These are phyloP conservation scores for Macropodus opercularis DNA, from an alignment of 2,797 vertebrate species.

Conservation along the genomic window DNA sequence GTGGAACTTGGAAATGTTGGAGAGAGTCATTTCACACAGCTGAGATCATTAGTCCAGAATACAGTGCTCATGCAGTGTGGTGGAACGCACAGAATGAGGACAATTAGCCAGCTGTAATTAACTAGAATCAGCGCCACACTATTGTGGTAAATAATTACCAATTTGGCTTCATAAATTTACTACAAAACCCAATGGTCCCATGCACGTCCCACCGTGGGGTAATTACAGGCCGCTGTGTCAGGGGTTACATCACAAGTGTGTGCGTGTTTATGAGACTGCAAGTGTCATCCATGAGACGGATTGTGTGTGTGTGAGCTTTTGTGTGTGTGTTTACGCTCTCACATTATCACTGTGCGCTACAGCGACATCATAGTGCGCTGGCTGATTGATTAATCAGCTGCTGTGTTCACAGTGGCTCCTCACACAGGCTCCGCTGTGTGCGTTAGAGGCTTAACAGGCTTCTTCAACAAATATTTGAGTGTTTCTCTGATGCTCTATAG, in stretches of 20 bases:
- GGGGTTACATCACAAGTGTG: conserved; percentile 33
- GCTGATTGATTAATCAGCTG: conserved; percentile 64
- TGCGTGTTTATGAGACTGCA: conserved; percentile 23
- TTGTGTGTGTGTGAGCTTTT: conserved; percentile 22
- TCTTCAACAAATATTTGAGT: conserved; percentile 70
- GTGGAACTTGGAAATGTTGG: conserved; percentile 8
- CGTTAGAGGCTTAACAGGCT: conserved; percentile 54
- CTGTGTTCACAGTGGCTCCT: conserved; percentile 38
- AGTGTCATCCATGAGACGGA: conserved; percentile 39
- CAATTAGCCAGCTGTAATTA: conserved; percentile 76
- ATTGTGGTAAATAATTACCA: conserved; percentile 78
- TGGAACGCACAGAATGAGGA: conserved; percentile 65
- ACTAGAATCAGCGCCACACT: conserved; percentile 64
- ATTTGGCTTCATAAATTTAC: conserved; percentile 71
- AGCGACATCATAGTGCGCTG: conserved; percentile 30
- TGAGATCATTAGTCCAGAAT: conserved; percentile 72
- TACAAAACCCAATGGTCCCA: conserved; percentile 67
- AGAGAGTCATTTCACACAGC: conserved; percentile 56
- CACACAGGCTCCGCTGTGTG: conserved; percentile 50
- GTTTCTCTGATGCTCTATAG: conserved; percentile 23
- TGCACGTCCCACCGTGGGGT: conserved; percentile 69
- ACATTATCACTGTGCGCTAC: conserved; percentile 35
- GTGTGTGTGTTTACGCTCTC: conserved; percentile 30
- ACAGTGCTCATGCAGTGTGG: conserved; percentile 59
- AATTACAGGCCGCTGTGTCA: conserved; percentile 60